phyloP scores from a whole-genome alignment of 1,140 invertebrate genomes.

The Ctenoplectra terminalis region DNA sequence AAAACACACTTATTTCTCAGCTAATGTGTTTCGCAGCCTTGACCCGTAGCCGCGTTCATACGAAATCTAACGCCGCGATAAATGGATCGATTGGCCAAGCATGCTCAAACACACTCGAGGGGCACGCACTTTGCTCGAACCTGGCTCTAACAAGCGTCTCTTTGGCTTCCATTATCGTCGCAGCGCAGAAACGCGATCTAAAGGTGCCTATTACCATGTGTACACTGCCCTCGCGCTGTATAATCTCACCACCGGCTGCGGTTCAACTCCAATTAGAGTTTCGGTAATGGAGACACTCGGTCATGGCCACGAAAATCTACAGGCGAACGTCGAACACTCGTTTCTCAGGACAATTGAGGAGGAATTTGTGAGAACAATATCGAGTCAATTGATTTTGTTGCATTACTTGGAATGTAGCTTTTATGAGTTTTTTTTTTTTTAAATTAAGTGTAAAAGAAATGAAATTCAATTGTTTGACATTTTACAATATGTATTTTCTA shows the following conservation, averaged over 20 bases:
- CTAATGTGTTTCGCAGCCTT: background rate
- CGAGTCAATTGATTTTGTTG: background rate
- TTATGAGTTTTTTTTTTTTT: too few species aligned
- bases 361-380: background rate
- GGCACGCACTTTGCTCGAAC: conserved; percentile 35
- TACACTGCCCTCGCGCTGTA: conserved; percentile 36
- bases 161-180: conserved; percentile 51
- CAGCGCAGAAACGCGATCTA: conserved; percentile 38
- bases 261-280: conserved; percentile 51
- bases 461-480: too few species aligned
- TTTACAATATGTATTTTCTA: too few species aligned
- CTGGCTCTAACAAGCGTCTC: conserved; percentile 29
- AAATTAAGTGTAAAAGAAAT: too few species aligned
- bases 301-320: background rate
- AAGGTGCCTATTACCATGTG: conserved; percentile 45
- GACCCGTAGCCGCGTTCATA: background rate
- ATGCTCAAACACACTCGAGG: conserved; percentile 26
- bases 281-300: conserved; percentile 36
- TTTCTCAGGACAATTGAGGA: background rate
- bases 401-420: background rate
- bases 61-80: conserved; percentile 8
- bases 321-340: background rate
- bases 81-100: conserved; percentile 16
- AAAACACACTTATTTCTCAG: background rate
- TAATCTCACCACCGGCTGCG: conserved; percentile 40